phyloP scores from a whole-genome alignment of 2,888 invertebrate genomes.

The Polietes domitor region DNA sequence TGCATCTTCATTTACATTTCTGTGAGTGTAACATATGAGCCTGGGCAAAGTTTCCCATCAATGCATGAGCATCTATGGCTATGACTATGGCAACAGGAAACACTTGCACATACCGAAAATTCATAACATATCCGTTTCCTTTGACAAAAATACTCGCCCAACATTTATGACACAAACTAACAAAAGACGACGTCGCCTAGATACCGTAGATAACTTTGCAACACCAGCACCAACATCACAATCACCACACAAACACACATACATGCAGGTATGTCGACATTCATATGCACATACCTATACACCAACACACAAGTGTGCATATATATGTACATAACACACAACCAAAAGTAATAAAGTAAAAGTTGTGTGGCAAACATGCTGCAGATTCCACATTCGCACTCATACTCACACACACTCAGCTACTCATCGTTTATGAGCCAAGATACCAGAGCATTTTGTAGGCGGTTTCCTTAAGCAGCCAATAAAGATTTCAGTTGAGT shows the following conservation, averaged over 20 bases:
- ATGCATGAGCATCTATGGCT: neutral
- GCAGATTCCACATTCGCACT: neutral
- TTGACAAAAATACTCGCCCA: slow-evolving; percentile 37
- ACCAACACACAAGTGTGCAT: neutral
- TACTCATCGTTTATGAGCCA: neutral
- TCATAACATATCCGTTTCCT: slow-evolving; percentile 55
- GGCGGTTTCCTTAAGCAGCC: slow-evolving; percentile 5
- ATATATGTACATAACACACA: neutral
- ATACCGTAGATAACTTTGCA: neutral
- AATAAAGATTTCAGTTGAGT: slow-evolving; percentile 6
- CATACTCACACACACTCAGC: neutral
- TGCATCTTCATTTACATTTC: neutral
- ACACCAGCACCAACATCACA: neutral
- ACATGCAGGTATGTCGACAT: neutral
- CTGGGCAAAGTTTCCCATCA: neutral
- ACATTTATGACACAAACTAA: slow-evolving; percentile 49
- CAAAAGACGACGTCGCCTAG: slow-evolving; percentile 27
- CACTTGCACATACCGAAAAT: slow-evolving; percentile 58
- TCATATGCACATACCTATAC: too few relatives aligned
- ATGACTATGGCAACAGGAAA: slow-evolving; percentile 45
- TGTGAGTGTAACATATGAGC: neutral
- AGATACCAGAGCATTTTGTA: neutral
- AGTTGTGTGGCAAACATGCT: neutral
- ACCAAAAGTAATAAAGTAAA: slow-evolving; percentile 13
- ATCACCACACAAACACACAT: neutral